Conservation (phyloP, 2,797 vertebrate species). For the Gymnodraco acuticeps region DNA sequence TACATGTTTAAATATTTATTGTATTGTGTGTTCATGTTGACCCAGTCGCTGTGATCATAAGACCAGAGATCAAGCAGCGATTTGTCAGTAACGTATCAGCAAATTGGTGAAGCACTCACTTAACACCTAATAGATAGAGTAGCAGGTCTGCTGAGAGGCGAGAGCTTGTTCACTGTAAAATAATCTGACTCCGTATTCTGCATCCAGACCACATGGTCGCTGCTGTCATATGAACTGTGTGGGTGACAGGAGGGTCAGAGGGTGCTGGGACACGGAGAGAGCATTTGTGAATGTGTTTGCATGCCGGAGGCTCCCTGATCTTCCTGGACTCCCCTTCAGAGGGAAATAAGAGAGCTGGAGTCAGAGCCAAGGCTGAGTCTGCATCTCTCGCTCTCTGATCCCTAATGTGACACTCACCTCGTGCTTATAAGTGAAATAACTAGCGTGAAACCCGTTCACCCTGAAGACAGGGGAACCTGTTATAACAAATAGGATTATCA, state of each 20-base stretch:
- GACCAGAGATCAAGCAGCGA: conserved; percentile 33
- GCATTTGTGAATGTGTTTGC: conserved; percentile 15
- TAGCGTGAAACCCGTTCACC: not conserved
- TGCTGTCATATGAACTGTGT: conserved; percentile 47
- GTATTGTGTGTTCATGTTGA: not conserved
- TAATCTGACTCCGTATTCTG: conserved; percentile 62
- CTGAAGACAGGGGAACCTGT: conserved; percentile 2
- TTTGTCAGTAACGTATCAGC: conserved; percentile 29
- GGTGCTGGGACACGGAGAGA: conserved; percentile 15
- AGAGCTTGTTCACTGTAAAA: conserved; percentile 77
- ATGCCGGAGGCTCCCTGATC: conserved; percentile 43
- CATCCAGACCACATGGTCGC: conserved; percentile 53
- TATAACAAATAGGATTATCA: conserved; percentile 7
- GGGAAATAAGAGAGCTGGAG: conserved; percentile 57
- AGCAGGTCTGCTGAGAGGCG: conserved; percentile 64
- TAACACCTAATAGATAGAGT: conserved; percentile 48
- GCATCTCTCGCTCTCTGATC: conserved; percentile 41
- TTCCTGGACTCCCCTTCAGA: conserved; percentile 41
- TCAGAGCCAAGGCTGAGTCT: conserved; percentile 53
- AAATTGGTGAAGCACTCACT: conserved; percentile 34
- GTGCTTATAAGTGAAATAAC: conserved; percentile 36
- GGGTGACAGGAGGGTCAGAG: conserved; percentile 48
- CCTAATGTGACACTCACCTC: conserved; percentile 36
- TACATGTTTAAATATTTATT: not conserved
- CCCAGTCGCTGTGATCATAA: conserved; percentile 33